Evolutionary conservation across 2,797 vertebrate species (phyloP).

Genomic region (Clarias platycephalus): DNA sequence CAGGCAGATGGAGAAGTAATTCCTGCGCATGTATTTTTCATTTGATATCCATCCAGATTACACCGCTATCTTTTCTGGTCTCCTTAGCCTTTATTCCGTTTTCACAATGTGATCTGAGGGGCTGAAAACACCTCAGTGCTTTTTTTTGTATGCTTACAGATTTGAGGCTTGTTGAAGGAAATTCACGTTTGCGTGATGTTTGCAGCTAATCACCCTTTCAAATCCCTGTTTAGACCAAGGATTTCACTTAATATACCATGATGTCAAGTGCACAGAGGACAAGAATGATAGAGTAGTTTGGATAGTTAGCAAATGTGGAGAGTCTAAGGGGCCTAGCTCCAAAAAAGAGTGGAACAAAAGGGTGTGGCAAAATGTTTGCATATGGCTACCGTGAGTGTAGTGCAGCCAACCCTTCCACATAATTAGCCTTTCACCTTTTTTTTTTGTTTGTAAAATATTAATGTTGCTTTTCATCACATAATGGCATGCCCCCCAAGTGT

Average conservation of each 20-base stretch:
- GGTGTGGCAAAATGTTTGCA: background rate
- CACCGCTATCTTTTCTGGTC: slow-evolving; percentile 48
- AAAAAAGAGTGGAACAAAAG: background rate
- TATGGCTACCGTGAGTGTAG: background rate
- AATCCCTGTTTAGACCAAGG: slow-evolving; percentile 55
- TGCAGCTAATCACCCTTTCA: slow-evolving; percentile 59
- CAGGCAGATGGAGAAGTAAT: slow-evolving; percentile 64
- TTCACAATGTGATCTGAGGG: slow-evolving; percentile 53
- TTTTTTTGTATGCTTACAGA: slow-evolving; percentile 29
- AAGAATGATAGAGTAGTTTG: slow-evolving; percentile 32
- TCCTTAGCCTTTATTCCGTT: slow-evolving; percentile 33
- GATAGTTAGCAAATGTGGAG: background rate
- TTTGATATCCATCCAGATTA: slow-evolving; percentile 56
- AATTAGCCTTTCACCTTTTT: background rate
- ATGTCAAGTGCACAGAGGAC: slow-evolving; percentile 39
- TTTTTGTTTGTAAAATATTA: background rate
- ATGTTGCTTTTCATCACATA: background rate
- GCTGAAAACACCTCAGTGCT: slow-evolving; percentile 52
- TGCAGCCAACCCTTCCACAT: background rate
- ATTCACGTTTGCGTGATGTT: slow-evolving; percentile 64
- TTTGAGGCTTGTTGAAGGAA: slow-evolving; percentile 56
- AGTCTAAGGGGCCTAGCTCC: background rate
- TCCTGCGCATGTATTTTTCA: slow-evolving; percentile 52
- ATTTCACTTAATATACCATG: slow-evolving; percentile 52
- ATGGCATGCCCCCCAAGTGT: background rate